These are phyloP conservation scores for Holcopasites calliopsidis DNA, from an alignment of 1,140 invertebrate species.

Conservation along the genomic window DNA sequence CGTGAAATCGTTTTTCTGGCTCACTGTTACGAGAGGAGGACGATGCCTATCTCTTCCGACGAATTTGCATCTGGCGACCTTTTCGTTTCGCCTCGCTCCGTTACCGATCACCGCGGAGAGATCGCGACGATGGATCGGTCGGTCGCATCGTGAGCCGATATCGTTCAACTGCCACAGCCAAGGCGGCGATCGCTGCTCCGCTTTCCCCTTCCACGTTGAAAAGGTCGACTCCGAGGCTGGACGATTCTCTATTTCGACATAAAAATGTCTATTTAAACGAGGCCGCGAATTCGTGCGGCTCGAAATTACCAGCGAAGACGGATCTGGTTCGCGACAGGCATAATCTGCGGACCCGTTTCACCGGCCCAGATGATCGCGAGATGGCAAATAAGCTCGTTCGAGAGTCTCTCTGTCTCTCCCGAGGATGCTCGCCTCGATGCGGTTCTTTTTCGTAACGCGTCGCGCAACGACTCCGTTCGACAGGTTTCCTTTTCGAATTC, in stretches of 20 bases:
- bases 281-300: neutral
- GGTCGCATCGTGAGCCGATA: constrained; percentile 28
- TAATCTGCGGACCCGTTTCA: too few species aligned
- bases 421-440: neutral
- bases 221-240: constrained; percentile 3
- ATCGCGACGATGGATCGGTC: constrained; percentile 41
- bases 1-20: constrained; percentile 43
- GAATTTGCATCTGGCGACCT: constrained; percentile 58
- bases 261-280: constrained; percentile 1
- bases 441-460: constrained; percentile 48
- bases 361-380: too few species aligned
- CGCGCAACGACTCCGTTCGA: constrained; percentile 34
- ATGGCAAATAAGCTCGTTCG: too few species aligned
- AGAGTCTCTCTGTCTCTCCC: too few species aligned
- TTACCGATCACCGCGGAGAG: constrained; percentile 10
- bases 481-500: constrained; percentile 55
- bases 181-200: neutral
- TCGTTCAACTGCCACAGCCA: constrained; percentile 18
- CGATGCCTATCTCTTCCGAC: constrained; percentile 32
- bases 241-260: constrained; percentile 22
- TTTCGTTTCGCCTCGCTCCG: constrained; percentile 19
- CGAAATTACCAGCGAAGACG: neutral
- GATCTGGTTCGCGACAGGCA: too few species aligned
- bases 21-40: constrained; percentile 26
- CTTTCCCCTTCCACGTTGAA: constrained; percentile 41